Evolutionary conservation across 2,888 invertebrate species (phyloP).

Genomic region (Calliphora vomitoria): DNA sequence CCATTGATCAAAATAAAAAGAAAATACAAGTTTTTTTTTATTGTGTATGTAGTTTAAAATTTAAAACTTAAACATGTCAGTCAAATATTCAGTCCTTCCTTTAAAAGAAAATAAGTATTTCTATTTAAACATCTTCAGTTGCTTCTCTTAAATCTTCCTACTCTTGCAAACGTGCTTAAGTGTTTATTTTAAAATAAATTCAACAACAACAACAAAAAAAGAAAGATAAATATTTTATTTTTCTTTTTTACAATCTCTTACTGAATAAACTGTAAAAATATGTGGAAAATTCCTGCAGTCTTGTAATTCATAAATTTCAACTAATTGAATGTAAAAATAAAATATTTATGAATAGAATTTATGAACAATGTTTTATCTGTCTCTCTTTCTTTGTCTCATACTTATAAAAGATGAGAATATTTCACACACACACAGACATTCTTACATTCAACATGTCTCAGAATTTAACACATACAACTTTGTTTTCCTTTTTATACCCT

Average conservation of each 20-base stretch:
- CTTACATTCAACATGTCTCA: background rate
- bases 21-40: background rate
- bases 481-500: background rate
- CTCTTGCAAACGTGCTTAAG: conserved; percentile 61
- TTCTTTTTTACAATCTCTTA: conserved; percentile 1
- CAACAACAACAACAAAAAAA: background rate
- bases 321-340: conserved; percentile 49
- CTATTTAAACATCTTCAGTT: conserved; percentile 6
- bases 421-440: background rate
- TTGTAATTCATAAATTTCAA: conserved; percentile 41
- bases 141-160: background rate
- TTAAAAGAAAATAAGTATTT: background rate
- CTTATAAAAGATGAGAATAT: background rate
- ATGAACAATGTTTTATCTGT: background rate
- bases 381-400: background rate
- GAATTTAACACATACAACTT: conserved; percentile 10
- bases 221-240: background rate
- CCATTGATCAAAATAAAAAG: background rate
- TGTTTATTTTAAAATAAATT: conserved; percentile 44
- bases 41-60: background rate
- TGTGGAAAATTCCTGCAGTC: conserved; percentile 16
- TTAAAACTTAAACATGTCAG: conserved; percentile 8
- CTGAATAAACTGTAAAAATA: background rate
- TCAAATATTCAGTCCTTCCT: background rate
- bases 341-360: conserved; percentile 58